A percentile compares a stretch with the other conserved stretches of the same genome.
phyloP scores from a whole-genome alignment of 2,113 vertebrate species.

The Aptenodytes forsteri region DNA sequence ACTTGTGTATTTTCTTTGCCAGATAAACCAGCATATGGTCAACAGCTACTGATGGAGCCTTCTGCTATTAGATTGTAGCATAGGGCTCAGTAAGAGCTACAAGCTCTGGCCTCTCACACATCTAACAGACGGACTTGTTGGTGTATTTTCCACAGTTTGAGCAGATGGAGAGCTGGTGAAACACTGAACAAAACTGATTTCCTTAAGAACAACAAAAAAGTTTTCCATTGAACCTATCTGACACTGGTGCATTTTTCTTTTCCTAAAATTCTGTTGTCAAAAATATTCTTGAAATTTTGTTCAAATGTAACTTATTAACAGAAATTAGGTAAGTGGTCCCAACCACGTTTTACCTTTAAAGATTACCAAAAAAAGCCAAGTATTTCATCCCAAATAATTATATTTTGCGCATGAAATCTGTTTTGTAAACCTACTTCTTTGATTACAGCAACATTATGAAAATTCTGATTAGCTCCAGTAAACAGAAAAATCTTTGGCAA shows the following conservation, averaged over 20 bases:
- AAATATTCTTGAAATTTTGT: not conserved
- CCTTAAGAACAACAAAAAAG: not conserved
- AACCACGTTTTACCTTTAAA: not conserved
- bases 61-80: not conserved
- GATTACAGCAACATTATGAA: not conserved
- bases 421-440: not conserved
- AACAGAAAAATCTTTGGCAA: not conserved
- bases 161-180: not conserved
- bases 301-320: not conserved
- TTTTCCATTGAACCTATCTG: not conserved
- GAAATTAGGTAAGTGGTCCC: not conserved
- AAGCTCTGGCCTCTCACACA: not conserved
- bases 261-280: not conserved
- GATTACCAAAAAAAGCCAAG: accelerated
- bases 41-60: not conserved
- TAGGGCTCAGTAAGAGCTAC: not conserved
- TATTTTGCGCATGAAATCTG: not conserved
- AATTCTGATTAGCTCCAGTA: not conserved
- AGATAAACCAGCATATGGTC: not conserved
- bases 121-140: not conserved
- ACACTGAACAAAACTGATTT: not conserved
- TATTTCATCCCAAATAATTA: not conserved
- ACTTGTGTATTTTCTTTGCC: not conserved
- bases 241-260: not conserved
- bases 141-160: not conserved